These are phyloP conservation scores for Siniperca obscura DNA, from an alignment of 2,797 vertebrate species.

Conservation along the genomic window DNA sequence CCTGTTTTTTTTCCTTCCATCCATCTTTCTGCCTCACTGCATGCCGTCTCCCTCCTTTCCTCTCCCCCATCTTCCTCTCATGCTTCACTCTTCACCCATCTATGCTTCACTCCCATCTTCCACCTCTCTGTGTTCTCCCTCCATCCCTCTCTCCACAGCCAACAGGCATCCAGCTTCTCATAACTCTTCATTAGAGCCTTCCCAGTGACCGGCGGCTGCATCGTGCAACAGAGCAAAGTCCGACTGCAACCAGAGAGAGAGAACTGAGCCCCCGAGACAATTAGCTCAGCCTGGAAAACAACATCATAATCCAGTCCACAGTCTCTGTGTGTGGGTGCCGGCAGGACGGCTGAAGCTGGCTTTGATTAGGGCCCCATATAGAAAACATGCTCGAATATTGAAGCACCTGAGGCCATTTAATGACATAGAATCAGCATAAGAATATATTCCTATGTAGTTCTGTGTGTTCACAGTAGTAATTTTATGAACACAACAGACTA, in stretches of 20 bases:
- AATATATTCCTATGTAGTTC: constrained; percentile 33
- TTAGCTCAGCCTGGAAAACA: constrained; percentile 84
- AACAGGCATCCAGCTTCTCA: constrained; percentile 79
- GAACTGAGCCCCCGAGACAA: constrained; percentile 79
- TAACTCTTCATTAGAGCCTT: constrained; percentile 85
- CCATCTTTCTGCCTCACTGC: constrained; percentile 54
- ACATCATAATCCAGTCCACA: constrained; percentile 75
- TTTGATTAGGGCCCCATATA: constrained; percentile 71
- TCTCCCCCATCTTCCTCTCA: constrained; percentile 32
- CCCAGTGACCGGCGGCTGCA: constrained; percentile 70
- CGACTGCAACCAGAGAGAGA: constrained; percentile 67
- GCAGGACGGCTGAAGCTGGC: constrained; percentile 63
- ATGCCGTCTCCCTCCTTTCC: constrained; percentile 28
- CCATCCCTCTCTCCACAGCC: constrained; percentile 62
- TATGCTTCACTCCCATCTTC: constrained; percentile 47
- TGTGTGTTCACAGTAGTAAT: constrained; percentile 16
- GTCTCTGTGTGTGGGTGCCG: constrained; percentile 66
- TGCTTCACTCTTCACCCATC: constrained; percentile 45
- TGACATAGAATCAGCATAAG: constrained; percentile 40
- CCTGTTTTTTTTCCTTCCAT: constrained; percentile 34
- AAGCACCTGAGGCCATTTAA: constrained; percentile 45
- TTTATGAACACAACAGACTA: constrained; percentile 9
- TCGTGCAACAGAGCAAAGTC: constrained; percentile 75
- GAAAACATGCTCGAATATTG: constrained; percentile 53
- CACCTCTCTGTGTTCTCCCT: constrained; percentile 50